Evolutionary conservation across 2,797 vertebrate genomes (phyloP).

Genomic region (Pseudotriccus pelzelni): DNA sequence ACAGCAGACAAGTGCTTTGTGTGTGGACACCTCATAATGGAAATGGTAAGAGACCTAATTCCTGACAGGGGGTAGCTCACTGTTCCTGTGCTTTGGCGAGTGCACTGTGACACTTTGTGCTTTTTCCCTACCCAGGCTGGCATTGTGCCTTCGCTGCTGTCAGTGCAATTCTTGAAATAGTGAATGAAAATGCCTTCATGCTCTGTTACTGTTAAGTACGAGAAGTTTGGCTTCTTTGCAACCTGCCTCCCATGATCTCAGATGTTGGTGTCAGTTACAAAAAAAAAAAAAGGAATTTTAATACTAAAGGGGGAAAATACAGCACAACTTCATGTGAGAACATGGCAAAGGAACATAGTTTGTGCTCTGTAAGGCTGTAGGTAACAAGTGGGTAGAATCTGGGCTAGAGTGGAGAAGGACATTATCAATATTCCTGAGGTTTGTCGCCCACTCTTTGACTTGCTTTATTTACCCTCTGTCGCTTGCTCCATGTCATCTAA

Average conservation of each 20-base stretch:
- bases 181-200: not conserved
- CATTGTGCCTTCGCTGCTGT: not conserved
- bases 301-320: not conserved
- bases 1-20: constrained; percentile 98
- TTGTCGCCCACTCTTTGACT: not conserved
- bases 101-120: not conserved
- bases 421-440: not conserved
- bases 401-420: not conserved
- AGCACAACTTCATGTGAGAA: not conserved
- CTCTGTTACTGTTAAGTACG: not conserved
- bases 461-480: not conserved
- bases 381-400: not conserved
- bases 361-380: not conserved
- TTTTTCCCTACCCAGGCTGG: not conserved
- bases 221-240: not conserved
- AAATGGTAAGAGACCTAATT: constrained; percentile 88
- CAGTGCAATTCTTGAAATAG: not conserved
- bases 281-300: not conserved
- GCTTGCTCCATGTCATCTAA: not conserved
- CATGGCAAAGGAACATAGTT: not conserved
- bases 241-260: no score
- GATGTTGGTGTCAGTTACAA: not conserved
- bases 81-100: not conserved
- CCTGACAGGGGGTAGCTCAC: not conserved
- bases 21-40: constrained; percentile 99